Conservation (phyloP, 2,888 invertebrate species). For the Thecophora atra region DNA sequence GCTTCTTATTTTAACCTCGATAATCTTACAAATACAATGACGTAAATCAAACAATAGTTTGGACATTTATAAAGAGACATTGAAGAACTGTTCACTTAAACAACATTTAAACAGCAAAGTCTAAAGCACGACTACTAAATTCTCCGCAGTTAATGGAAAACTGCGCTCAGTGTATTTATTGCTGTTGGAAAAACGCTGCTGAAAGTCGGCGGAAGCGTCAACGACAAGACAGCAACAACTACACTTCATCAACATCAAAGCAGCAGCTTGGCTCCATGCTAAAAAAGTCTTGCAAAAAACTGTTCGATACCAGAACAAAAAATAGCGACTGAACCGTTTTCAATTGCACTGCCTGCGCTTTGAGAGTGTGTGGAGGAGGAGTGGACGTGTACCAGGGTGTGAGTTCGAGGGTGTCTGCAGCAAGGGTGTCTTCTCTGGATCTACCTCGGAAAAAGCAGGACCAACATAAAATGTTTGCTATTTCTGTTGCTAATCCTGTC, state of each 20-base stretch:
- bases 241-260: background rate
- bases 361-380: background rate
- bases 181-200: constrained; percentile 34
- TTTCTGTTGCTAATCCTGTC: constrained; percentile 47
- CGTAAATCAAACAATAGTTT: too few species aligned
- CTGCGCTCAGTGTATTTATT: constrained; percentile 45
- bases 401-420: background rate
- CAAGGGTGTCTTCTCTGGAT: constrained; percentile 18
- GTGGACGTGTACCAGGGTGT: background rate
- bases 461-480: background rate
- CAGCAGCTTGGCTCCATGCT: background rate
- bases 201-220: background rate
- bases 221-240: background rate
- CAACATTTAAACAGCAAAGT: too few species aligned
- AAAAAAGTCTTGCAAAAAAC: constrained; percentile 3
- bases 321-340: constrained; percentile 17
- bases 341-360: constrained; percentile 1
- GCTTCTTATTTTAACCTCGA: too few species aligned
- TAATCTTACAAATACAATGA: too few species aligned
- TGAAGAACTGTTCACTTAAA: too few species aligned
- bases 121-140: background rate
- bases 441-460: background rate
- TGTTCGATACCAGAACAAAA: constrained; percentile 3
- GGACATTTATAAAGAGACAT: too few species aligned
- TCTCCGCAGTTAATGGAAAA: constrained; percentile 46